Conservation (phyloP, 1,140 invertebrate species). For the Zaprionus gabonicus region DNA sequence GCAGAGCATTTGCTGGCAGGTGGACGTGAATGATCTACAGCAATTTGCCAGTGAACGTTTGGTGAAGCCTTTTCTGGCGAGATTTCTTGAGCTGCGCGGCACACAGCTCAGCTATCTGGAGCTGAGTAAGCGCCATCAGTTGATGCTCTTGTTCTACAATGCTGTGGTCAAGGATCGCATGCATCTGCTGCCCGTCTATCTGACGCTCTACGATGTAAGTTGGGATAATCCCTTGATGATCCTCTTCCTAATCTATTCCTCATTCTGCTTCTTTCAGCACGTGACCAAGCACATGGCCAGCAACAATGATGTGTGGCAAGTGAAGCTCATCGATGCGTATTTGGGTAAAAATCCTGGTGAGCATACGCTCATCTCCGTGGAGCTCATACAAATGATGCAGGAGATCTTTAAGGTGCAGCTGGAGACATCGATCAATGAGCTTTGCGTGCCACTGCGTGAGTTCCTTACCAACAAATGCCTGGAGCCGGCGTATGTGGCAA, state of each 20-base stretch:
- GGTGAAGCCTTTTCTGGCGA: slow-evolving; percentile 88
- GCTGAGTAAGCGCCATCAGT: slow-evolving; percentile 87
- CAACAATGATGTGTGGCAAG: slow-evolving; percentile 80
- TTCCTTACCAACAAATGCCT: slow-evolving; percentile 62
- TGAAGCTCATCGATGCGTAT: slow-evolving; percentile 71
- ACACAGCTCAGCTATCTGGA: slow-evolving; percentile 76
- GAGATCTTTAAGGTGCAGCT: slow-evolving; percentile 71
- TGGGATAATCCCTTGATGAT: slow-evolving; percentile 33
- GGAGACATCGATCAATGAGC: slow-evolving; percentile 52
- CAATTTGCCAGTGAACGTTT: slow-evolving; percentile 89
- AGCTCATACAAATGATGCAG: slow-evolving; percentile 71
- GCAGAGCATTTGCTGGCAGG: slow-evolving; percentile 85
- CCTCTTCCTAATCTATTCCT: not conserved
- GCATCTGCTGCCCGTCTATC: slow-evolving; percentile 90
- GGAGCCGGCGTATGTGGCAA: slow-evolving; percentile 65
- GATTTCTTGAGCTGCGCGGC: slow-evolving; percentile 86
- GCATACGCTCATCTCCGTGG: slow-evolving; percentile 71
- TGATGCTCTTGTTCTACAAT: slow-evolving; percentile 93
- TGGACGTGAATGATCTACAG: slow-evolving; percentile 88
- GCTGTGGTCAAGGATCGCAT: slow-evolving; percentile 94
- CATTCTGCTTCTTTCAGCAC: slow-evolving; percentile 30
- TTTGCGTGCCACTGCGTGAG: slow-evolving; percentile 57
- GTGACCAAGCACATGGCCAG: slow-evolving; percentile 59
- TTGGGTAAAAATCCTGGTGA: slow-evolving; percentile 34
- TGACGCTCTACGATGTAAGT: slow-evolving; percentile 89